phyloP scores from a whole-genome alignment of 2,113 vertebrate genomes.

The Aegithalos caudatus region DNA sequence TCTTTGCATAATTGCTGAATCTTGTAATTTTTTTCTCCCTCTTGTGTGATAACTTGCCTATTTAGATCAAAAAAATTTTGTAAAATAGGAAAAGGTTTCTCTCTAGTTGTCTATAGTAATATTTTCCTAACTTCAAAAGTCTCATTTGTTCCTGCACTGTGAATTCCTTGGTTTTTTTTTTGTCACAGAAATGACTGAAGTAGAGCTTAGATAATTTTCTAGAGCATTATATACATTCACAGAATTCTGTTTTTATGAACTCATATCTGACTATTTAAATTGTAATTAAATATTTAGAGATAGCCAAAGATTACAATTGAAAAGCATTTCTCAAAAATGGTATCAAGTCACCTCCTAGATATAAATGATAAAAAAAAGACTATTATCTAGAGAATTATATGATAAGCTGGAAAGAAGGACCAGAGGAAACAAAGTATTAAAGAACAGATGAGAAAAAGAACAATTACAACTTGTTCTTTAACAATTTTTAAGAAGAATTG shows the following conservation, averaged over 20 bases:
- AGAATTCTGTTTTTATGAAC: neutral
- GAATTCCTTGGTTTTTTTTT: neutral
- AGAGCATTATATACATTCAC: neutral
- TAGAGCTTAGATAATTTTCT: neutral
- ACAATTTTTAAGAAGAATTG: neutral
- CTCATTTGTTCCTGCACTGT: neutral
- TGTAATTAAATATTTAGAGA: neutral
- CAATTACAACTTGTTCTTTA: neutral
- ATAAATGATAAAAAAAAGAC: neutral
- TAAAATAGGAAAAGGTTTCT: neutral
- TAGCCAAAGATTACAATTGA: neutral
- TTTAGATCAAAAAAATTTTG: neutral
- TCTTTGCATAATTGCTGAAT: neutral
- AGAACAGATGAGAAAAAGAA: neutral
- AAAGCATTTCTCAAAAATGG: neutral
- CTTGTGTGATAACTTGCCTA: neutral
- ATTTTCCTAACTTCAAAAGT: neutral
- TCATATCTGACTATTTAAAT: neutral
- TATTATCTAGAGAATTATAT: neutral
- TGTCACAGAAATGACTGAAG: neutral
- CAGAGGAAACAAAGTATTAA: neutral
- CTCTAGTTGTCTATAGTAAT: neutral
- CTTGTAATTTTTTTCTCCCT: neutral
- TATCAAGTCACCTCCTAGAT: neutral
- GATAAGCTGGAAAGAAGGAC: neutral